These are phyloP conservation scores for Aerospiza tachiro DNA, from an alignment of 2,797 vertebrate species.

Conservation along the genomic window DNA sequence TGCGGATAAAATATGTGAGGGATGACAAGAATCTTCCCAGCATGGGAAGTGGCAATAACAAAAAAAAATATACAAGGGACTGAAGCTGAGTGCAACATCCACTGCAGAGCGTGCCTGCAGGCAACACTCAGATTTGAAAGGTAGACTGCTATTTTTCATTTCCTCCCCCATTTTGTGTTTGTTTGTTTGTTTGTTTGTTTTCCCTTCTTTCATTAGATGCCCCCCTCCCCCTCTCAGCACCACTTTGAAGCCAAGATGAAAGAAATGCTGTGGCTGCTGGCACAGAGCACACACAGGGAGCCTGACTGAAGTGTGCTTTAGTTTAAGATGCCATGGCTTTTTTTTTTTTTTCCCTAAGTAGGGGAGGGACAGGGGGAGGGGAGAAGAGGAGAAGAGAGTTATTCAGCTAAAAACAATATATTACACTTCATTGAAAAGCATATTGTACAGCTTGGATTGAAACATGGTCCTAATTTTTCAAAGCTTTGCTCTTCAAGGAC, in stretches of 20 bases:
- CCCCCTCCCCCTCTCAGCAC: slow-evolving; percentile 60
- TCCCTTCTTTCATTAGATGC: slow-evolving; percentile 67
- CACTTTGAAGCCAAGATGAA: slow-evolving; percentile 83
- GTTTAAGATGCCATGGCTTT: slow-evolving; percentile 75
- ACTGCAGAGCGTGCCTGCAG: slow-evolving; percentile 25
- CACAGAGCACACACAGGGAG: slow-evolving; percentile 65
- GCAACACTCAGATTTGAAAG: slow-evolving; percentile 46
- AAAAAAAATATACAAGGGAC: slow-evolving; percentile 50
- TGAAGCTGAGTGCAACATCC: slow-evolving; percentile 34
- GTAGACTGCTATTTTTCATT: slow-evolving; percentile 47
- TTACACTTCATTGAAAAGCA: slow-evolving; percentile 65
- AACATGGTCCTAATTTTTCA: slow-evolving; percentile 76
- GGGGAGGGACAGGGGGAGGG: not conserved
- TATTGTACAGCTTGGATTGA: slow-evolving; percentile 65
- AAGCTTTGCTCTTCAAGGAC: slow-evolving; percentile 73
- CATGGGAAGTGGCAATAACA: slow-evolving; percentile 80
- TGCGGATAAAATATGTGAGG: slow-evolving; percentile 85
- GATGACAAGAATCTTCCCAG: slow-evolving; percentile 90
- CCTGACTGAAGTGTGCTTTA: slow-evolving; percentile 78
- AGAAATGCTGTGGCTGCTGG: slow-evolving; percentile 78
- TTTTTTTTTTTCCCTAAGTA: slow-evolving; percentile 33
- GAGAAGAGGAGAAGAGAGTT: slow-evolving; percentile 41
- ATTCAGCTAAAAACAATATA: slow-evolving; percentile 73
- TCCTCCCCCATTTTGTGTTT: slow-evolving; percentile 52
- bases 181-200: slow-evolving; percentile 75